Percentiles rank a stretch among this genome's conserved stretches.
These are phyloP conservation scores for Lacanobia oleracea DNA, from an alignment of 2,888 invertebrate species.

Conservation along the genomic window DNA sequence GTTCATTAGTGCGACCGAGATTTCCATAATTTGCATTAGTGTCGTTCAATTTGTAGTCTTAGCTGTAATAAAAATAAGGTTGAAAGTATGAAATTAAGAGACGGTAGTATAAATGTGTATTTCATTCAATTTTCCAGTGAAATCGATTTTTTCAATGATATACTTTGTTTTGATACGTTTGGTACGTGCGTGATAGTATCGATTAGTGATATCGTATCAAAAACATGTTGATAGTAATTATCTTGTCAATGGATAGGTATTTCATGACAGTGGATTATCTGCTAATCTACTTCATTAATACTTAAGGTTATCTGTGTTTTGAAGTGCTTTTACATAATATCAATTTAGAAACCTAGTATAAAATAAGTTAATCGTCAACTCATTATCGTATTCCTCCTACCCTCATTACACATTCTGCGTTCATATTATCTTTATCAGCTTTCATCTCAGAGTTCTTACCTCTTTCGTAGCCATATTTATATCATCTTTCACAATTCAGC, in stretches of 20 bases:
- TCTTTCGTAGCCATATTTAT: background rate
- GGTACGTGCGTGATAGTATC: slow-evolving; percentile 29
- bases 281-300: background rate
- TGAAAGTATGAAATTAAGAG: too few relatives aligned
- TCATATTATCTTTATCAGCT: background rate
- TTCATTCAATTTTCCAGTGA: slow-evolving; percentile 26
- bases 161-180: slow-evolving; percentile 21
- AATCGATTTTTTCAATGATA: slow-evolving; percentile 45
- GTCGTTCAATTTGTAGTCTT: slow-evolving; percentile 1
- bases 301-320: slow-evolving; percentile 15
- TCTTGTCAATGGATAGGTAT: slow-evolving; percentile 16
- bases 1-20: slow-evolving; percentile 27
- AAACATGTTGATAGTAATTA: slow-evolving; percentile 37
- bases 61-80: rapidly evolving
- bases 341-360: too few relatives aligned
- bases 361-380: background rate
- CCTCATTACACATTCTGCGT: too few relatives aligned
- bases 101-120: background rate
- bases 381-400: background rate
- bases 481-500: background rate
- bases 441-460: background rate
- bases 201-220: slow-evolving; percentile 25
- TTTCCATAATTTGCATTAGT: slow-evolving; percentile 4
- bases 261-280: slow-evolving; percentile 12
- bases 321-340: background rate